Base-by-base conservation (phyloP, 2,888 invertebrate genomes). In the Ennomos fuscantarius region DNA sequence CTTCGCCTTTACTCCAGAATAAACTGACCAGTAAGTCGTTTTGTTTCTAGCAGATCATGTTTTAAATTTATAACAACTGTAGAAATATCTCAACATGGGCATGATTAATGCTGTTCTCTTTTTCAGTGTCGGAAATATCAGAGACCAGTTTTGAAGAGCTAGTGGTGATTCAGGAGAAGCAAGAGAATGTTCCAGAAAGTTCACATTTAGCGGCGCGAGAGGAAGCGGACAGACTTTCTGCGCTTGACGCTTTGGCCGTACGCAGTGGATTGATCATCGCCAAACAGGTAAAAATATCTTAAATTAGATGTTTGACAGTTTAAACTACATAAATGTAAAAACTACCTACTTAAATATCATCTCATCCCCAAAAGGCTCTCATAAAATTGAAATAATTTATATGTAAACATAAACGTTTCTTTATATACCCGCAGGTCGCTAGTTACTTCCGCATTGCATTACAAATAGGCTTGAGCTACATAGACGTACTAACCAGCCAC, bases 81-180 rank as follows among this genome's bases (percentile, higher is more conserved):
- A 39, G 39, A 9, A 41, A 24, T 39, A 34, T 33, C 10, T 40
- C 24, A 41, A 11, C 12, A 8, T 9, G 9, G 1, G 9, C 31
- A 8, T 36, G 15, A 13, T 9, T 31, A 9, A 39, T 15, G 9
- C 12, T 12, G 32, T 12, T 37, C 43, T 49, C 33, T 43, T 41
- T 55, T 68, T 45, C 63, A 92, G 91, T 82, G 53, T 91, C 92
- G 60, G 89, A 87, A 15, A 79, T 84, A 52, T 92, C 92, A 0
- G 91, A 92, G 66, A 79, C 82, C 0, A 92, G 92, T 72, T 92
- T 91, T 66, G 92, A 93, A 49, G 92, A 92, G 73, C 62, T 92
- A 40, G 92, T 92, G 5, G 81, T 89, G 50, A 89, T 92, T 34
- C 84, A 86, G 52, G 92, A 92, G 69, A 86, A 88, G 56, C 86